Conservation (phyloP, 1,140 invertebrate species). For the Vollenhovia emeryi region DNA sequence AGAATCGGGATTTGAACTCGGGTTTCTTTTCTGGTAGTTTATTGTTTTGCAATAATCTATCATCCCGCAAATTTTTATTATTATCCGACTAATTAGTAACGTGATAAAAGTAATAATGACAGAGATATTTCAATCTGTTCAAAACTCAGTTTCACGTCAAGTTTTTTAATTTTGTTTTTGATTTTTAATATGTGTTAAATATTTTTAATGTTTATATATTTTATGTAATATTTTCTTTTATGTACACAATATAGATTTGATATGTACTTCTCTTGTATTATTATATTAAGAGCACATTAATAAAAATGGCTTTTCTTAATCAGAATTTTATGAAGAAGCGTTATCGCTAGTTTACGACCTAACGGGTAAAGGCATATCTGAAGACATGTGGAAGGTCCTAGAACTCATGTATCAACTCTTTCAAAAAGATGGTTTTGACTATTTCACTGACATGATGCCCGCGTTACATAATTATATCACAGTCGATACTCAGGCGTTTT, state of each 20-base stretch:
- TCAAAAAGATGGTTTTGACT: slow-evolving; percentile 97
- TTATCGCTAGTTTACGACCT: slow-evolving; percentile 97
- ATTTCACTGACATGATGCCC: slow-evolving; percentile 99
- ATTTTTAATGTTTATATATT: background rate
- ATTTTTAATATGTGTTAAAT: background rate
- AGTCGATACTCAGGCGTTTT: slow-evolving; percentile 96
- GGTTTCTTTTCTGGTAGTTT: too few species aligned
- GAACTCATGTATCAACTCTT: slow-evolving; percentile 96
- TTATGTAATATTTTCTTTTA: background rate
- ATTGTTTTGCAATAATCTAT: background rate
- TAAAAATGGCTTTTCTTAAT: slow-evolving; percentile 70
- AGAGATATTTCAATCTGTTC: background rate
- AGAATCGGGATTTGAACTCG: too few species aligned
- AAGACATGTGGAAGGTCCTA: slow-evolving; percentile 98
- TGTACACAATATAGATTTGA: background rate
- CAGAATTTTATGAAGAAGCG: slow-evolving; percentile 98
- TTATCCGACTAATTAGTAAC: background rate
- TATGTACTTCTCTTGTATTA: background rate
- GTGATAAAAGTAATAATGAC: background rate
- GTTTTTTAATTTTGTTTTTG: background rate
- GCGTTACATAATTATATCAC: slow-evolving; percentile 99
- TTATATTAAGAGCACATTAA: background rate
- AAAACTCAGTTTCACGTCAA: background rate
- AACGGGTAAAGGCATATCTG: slow-evolving; percentile 94
- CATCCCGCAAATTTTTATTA: background rate